These are phyloP conservation scores for Brevimyrus niger DNA, from an alignment of 2,113 vertebrate species.

Conservation along the genomic window DNA sequence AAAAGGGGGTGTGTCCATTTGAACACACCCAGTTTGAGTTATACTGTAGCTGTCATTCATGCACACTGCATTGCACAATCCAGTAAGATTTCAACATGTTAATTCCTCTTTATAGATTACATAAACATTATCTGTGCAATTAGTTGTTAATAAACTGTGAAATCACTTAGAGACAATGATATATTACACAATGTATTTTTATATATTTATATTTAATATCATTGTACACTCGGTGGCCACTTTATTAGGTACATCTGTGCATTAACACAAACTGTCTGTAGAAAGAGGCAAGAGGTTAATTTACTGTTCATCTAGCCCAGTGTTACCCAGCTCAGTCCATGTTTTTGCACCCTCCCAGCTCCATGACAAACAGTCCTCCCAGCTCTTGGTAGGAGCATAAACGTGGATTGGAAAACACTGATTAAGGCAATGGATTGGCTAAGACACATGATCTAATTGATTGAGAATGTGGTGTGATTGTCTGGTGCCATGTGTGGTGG, in stretches of 20 bases:
- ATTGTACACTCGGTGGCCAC: background rate
- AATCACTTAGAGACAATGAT: background rate
- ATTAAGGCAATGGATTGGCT: background rate
- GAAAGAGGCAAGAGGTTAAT: background rate
- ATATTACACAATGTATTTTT: background rate
- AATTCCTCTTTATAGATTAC: background rate
- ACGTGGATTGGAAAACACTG: no score
- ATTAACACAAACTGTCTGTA: background rate
- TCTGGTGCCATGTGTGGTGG: background rate
- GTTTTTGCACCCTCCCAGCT: background rate
- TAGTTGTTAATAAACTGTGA: background rate
- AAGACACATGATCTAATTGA: background rate
- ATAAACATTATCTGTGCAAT: background rate
- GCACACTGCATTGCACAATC: background rate
- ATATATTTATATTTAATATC: background rate
- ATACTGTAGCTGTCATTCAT: background rate
- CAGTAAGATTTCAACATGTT: background rate
- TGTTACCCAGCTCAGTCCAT: background rate
- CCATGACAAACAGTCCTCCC: no score
- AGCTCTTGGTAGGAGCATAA: no score
- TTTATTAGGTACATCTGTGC: background rate
- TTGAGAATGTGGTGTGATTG: background rate
- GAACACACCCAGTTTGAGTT: background rate
- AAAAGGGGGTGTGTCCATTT: background rate
- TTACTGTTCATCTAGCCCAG: background rate